Evolutionary conservation across 2,113 vertebrate species (phyloP).

Genomic region (Chiloscyllium plagiosum): DNA sequence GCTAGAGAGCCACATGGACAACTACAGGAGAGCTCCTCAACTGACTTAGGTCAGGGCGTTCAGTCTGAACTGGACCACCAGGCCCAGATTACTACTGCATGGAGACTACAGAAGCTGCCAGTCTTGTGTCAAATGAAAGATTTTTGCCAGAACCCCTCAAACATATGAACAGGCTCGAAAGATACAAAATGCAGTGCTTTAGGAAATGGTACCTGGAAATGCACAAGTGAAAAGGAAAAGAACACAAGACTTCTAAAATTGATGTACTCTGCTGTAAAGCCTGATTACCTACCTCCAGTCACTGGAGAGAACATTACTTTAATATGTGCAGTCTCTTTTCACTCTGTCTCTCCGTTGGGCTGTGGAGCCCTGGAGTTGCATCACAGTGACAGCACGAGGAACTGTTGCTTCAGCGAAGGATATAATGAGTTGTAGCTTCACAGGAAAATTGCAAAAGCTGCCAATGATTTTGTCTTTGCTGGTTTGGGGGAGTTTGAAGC

Average conservation of each 20-base stretch:
- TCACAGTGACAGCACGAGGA: neutral
- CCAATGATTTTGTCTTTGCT: neutral
- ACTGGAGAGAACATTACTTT: neutral
- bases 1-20: neutral
- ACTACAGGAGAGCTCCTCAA: neutral
- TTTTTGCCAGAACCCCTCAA: neutral
- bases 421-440: neutral
- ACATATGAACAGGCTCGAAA: neutral
- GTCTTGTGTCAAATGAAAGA: neutral
- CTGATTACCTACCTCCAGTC: neutral
- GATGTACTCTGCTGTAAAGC: neutral
- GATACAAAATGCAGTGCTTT: neutral
- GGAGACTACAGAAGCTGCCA: neutral
- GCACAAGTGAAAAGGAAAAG: neutral
- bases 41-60: neutral
- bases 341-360: neutral
- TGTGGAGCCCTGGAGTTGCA: neutral
- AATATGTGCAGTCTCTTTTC: neutral
- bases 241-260: neutral
- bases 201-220: neutral
- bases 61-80: neutral
- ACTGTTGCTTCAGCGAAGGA: neutral
- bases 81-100: neutral
- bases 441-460: neutral
- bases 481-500: neutral